phyloP scores from a whole-genome alignment of 2,797 vertebrate species.

The Tauraco hartlaubi region DNA sequence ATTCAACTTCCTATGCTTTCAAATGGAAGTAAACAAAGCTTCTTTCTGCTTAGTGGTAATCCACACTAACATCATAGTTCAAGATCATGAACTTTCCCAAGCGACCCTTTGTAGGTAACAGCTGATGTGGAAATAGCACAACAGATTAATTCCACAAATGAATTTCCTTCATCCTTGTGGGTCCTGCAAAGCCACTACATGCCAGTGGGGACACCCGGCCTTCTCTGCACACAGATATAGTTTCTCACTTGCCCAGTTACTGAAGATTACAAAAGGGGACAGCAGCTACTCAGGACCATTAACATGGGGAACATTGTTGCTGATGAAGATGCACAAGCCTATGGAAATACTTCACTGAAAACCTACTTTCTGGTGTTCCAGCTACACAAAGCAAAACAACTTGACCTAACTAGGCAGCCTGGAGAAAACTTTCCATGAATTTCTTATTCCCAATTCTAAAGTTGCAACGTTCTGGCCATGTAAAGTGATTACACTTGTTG shows the following conservation, averaged over 20 bases:
- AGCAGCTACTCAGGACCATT: not conserved
- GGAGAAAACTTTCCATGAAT: not conserved
- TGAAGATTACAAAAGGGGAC: not conserved
- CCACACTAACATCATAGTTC: not conserved
- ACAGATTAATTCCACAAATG: not conserved
- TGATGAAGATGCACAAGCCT: not conserved
- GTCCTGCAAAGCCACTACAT: not conserved
- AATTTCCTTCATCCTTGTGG: not conserved
- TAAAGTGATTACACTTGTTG: not conserved
- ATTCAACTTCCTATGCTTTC: not conserved
- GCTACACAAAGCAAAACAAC: not conserved
- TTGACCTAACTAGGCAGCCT: not conserved
- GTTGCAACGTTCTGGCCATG: not conserved
- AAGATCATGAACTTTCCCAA: not conserved
- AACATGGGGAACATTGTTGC: not conserved
- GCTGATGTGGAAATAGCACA: not conserved
- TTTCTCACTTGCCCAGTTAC: not conserved
- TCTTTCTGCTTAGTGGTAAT: not conserved
- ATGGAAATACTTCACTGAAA: not conserved
- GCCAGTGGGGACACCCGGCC: not conserved
- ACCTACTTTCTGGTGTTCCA: not conserved
- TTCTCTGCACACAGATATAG: fast-evolving
- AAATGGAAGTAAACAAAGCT: not conserved
- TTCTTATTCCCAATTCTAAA: not conserved
- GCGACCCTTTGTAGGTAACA: not conserved